These are phyloP conservation scores for Drosophila kikkawai DNA, from an alignment of 1,140 invertebrate genomes.

Conservation along the genomic window DNA sequence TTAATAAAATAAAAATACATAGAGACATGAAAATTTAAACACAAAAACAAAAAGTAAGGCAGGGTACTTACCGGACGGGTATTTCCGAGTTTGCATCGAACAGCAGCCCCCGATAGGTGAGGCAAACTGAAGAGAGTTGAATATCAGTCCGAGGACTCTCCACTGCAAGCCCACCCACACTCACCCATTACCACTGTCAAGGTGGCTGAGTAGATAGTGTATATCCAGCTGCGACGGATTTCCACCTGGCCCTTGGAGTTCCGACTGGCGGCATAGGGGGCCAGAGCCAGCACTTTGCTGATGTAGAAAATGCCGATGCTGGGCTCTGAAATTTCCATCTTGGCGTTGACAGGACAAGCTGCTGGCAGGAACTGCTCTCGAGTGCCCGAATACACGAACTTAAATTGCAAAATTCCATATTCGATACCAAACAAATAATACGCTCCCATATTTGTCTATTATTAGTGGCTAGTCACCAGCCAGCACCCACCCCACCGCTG, in stretches of 20 bases:
- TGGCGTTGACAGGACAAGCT: constrained; percentile 18
- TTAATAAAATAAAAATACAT: neutral
- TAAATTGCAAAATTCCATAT: constrained; percentile 57
- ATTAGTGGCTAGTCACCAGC: constrained; percentile 57
- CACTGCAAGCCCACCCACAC: neutral
- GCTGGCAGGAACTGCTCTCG: constrained; percentile 25
- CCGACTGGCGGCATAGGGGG: constrained; percentile 80
- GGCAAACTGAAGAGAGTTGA: constrained; percentile 52
- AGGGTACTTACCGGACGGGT: constrained; percentile 74
- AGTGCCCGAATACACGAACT: constrained; percentile 32
- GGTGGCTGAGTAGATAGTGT: constrained; percentile 85
- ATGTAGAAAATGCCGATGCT: constrained; percentile 85
- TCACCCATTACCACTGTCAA: constrained; percentile 72
- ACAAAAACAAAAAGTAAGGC: neutral
- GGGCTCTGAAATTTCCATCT: constrained; percentile 79
- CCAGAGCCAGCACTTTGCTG: constrained; percentile 86
- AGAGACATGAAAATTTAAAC: neutral
- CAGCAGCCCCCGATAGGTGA: constrained; percentile 78
- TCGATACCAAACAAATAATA: constrained; percentile 72
- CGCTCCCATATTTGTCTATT: constrained; percentile 74
- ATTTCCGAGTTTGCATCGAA: constrained; percentile 79
- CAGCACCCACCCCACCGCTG: neutral
- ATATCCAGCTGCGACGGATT: constrained; percentile 85
- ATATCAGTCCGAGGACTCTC: neutral
- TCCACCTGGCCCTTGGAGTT: constrained; percentile 69